Conservation (phyloP, 2,888 invertebrate genomes). For the Saturnia pavonia region DNA sequence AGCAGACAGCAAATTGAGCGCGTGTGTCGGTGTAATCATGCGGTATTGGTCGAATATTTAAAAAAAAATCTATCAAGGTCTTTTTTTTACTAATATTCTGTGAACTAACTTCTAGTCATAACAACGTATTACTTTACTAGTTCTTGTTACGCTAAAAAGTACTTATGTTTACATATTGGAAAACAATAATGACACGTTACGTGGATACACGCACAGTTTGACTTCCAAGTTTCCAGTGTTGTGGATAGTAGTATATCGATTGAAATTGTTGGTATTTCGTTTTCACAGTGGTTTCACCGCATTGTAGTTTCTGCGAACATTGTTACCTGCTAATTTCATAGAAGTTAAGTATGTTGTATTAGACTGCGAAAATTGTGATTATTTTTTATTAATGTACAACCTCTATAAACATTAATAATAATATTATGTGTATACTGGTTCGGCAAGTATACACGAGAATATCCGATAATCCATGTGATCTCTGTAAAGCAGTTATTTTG, state of each 20-base stretch:
- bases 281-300: neutral
- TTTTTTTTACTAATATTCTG: neutral
- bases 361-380: neutral
- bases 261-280: neutral
- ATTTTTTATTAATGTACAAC: neutral
- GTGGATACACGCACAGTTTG: neutral
- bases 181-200: slow-evolving; percentile 3
- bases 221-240: neutral
- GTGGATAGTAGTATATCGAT: neutral
- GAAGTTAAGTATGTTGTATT: neutral
- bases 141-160: neutral
- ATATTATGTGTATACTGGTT: neutral
- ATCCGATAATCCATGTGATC: neutral
- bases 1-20: slow-evolving; percentile 52
- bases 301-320: neutral
- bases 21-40: slow-evolving; percentile 66
- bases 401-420: neutral
- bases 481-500: neutral
- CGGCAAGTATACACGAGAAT: neutral
- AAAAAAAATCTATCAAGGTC: neutral
- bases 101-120: slow-evolving; percentile 1
- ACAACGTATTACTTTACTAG: neutral
- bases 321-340: neutral
- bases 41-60: slow-evolving; percentile 34
- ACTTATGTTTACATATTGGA: neutral